phyloP scores from a whole-genome alignment of 2,888 invertebrate genomes.

The Chalcosyrphus nemorum region DNA sequence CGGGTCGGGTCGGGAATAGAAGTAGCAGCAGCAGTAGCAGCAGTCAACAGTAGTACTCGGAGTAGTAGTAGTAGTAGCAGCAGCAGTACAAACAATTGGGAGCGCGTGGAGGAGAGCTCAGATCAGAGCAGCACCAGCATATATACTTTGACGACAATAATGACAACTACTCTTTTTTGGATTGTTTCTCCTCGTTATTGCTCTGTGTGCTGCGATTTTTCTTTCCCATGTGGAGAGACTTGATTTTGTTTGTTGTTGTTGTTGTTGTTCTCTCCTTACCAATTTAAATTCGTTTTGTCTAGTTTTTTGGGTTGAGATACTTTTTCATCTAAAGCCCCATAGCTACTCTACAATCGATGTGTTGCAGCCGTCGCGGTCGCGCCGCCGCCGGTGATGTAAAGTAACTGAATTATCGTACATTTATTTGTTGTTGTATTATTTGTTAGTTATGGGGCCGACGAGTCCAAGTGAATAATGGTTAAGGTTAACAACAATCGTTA shows the following conservation, averaged over 20 bases:
- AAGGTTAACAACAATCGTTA: constrained; percentile 63
- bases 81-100: constrained; percentile 54
- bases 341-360: constrained; percentile 41
- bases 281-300: constrained; percentile 56
- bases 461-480: constrained; percentile 10
- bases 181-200: constrained; percentile 59
- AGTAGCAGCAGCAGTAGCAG: constrained; percentile 35
- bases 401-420: not conserved
- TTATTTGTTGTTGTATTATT: constrained; percentile 2
- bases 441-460: not conserved
- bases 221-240: constrained; percentile 53
- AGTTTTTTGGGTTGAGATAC: constrained; percentile 48
- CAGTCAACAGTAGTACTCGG: constrained; percentile 33
- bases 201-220: constrained; percentile 51
- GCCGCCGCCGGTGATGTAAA: constrained; percentile 38
- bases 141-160: constrained; percentile 66
- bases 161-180: constrained; percentile 61
- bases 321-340: constrained; percentile 51
- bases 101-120: constrained; percentile 57
- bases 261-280: constrained; percentile 34
- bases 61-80: constrained; percentile 38
- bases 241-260: constrained; percentile 21
- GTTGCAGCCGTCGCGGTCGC: constrained; percentile 58
- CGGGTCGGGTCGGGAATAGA: constrained; percentile 50
- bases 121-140: constrained; percentile 28